These are phyloP conservation scores for Zaprionus ghesquierei DNA, from an alignment of 1,140 invertebrate genomes.

Conservation along the genomic window DNA sequence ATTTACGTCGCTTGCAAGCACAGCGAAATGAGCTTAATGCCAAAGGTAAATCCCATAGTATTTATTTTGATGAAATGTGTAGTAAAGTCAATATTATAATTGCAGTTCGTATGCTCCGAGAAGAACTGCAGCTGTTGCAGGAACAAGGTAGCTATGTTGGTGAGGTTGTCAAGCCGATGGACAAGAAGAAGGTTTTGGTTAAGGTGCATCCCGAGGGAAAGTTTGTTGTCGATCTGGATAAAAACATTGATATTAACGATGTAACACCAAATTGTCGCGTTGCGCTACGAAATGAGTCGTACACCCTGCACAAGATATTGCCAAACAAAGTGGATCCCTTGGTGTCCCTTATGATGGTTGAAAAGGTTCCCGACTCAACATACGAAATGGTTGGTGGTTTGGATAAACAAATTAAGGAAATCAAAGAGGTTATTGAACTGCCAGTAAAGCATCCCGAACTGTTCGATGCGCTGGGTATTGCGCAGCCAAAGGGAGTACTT, in stretches of 20 bases:
- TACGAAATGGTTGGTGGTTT: constrained; percentile 99
- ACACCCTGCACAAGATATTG: constrained; percentile 99
- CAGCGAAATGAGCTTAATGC: constrained; percentile 99
- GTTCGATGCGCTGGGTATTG: constrained; percentile 99
- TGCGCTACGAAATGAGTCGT: constrained; percentile 98
- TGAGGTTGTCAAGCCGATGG: constrained; percentile 99
- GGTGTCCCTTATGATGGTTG: constrained; percentile 99
- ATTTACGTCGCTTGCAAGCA: constrained; percentile 97
- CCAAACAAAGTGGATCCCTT: constrained; percentile 99
- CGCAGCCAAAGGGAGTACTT: constrained; percentile 99
- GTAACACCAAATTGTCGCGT: constrained; percentile 99
- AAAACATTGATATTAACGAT: constrained; percentile 99
- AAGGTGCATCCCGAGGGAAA: constrained; percentile 99
- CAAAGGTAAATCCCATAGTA: constrained; percentile 88
- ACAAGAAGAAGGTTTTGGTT: constrained; percentile 99
- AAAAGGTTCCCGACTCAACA: constrained; percentile 99
- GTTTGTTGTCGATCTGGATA: constrained; percentile 99
- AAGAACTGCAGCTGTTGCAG: constrained; percentile 98
- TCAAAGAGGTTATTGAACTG: constrained; percentile 99
- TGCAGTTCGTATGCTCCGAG: constrained; percentile 97
- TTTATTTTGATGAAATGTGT: neutral
- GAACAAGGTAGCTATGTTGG: constrained; percentile 99
- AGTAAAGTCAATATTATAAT: constrained; percentile 1
- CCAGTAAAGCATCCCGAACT: constrained; percentile 99
- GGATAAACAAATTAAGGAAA: constrained; percentile 99